Base-by-base conservation (phyloP, 2,113 vertebrate genomes). In the Rhea americana region DNA sequence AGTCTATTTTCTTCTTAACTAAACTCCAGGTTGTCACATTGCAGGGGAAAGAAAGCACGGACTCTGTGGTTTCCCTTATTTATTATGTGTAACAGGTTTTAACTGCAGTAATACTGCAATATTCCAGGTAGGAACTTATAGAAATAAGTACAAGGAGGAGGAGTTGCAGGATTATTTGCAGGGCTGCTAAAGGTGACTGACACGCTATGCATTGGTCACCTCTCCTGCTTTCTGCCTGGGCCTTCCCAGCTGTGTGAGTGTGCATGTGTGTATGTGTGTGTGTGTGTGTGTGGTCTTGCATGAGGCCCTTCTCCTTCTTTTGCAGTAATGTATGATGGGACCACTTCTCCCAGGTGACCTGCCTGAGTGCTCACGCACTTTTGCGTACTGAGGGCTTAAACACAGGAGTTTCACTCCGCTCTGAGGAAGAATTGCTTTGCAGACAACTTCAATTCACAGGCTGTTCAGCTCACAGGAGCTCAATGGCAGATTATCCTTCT, bases 101-200 rank as follows among this genome's bases (percentile, higher is more conserved):
- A 82, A 74, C 22, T 70, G 55, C 18, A 58, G 14, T 13, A 28
- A 21, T 51, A 53, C 2, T 1, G 16, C 70, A 65, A 77, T 20
- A 26, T 45, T 89, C 61, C 56, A 63, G 63, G 30, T 19, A 74
- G 62, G 16, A 79, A 6, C 26, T 48, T 35, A 17, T 25, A 62
- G 55, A 76, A 73, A 24, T 30, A 11, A 7, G 32, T 82, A n/a
- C n/a, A 59, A 68, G 43, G 66, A 63, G n/a, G 18, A 30, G 12
- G 5, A 10, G 14, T 39, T 2, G 0, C 12, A 39, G 18, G 2
- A 1, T n/a, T 82, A 11, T 0, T 2, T 32, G 41, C 6, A 26
- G 6, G 20, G 19, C 63, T 50, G 63, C 19, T 37, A 14, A 47
- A 63, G 25, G 5, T 56, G 55, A 55, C 26, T 28, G 53, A 14